phyloP scores from a whole-genome alignment of 1,140 invertebrate genomes.

The Eufriesea mexicana region DNA sequence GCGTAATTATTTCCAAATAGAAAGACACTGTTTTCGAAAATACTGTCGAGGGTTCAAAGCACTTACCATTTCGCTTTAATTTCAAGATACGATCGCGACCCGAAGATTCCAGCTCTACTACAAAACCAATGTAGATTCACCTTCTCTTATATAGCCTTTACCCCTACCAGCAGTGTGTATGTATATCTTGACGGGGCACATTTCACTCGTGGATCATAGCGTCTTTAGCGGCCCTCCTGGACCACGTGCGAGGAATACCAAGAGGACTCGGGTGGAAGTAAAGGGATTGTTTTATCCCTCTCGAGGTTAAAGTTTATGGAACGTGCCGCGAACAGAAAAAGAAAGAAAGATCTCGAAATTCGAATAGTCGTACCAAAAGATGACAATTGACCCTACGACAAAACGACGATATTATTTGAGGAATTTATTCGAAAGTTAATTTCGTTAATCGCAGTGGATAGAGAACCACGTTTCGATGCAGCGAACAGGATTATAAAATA shows the following conservation, averaged over 20 bases:
- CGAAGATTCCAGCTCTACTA: slow-evolving; percentile 75
- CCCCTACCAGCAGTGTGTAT: slow-evolving; percentile 66
- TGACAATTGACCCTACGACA: neutral
- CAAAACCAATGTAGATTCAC: slow-evolving; percentile 73
- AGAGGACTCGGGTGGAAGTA: slow-evolving; percentile 18
- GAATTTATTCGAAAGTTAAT: too few species aligned
- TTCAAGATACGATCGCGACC: slow-evolving; percentile 57
- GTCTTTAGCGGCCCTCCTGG: slow-evolving; percentile 66
- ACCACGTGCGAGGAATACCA: slow-evolving; percentile 35
- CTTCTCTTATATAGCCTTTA: slow-evolving; percentile 80
- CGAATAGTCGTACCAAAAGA: too few species aligned
- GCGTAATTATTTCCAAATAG: neutral
- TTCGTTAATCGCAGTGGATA: too few species aligned
- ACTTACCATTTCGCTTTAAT: slow-evolving; percentile 62
- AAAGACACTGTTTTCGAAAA: neutral
- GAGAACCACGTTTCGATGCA: too few species aligned
- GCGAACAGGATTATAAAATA: too few species aligned
- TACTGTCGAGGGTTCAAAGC: neutral
- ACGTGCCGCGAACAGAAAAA: neutral
- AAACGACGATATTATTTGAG: neutral
- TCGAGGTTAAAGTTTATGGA: neutral
- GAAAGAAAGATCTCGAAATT: neutral
- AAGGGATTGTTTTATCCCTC: slow-evolving; percentile 44
- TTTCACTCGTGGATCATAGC: slow-evolving; percentile 67
- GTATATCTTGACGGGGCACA: slow-evolving; percentile 55